Conservation (phyloP, 2,888 invertebrate genomes). For the Drosophila colorata region DNA sequence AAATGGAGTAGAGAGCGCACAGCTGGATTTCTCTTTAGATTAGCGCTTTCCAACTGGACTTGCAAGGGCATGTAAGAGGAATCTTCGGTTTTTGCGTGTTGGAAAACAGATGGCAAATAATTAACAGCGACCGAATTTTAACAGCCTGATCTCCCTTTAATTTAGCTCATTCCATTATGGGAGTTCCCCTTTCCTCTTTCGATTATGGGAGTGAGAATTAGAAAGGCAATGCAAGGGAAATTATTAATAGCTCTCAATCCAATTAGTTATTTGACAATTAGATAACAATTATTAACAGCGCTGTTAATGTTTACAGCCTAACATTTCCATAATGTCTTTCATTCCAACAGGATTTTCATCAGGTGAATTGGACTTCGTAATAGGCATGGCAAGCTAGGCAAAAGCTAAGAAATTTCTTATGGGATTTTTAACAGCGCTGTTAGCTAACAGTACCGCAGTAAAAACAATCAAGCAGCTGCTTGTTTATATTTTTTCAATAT, state of each 20-base stretch:
- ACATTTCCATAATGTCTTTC: too few species aligned
- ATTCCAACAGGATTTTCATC: too few species aligned
- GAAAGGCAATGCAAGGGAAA: not conserved
- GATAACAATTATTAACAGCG: not conserved
- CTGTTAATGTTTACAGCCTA: not conserved
- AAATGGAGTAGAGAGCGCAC: not conserved
- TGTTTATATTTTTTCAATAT: slow-evolving; percentile 17
- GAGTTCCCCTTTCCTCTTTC: too few species aligned
- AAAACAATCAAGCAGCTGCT: slow-evolving; percentile 16
- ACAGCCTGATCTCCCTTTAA: not conserved
- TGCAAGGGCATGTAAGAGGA: not conserved
- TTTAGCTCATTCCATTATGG: not conserved
- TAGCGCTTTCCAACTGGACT: not conserved
- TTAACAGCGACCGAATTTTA: not conserved
- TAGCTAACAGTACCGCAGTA: slow-evolving; percentile 8
- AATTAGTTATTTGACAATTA: not conserved
- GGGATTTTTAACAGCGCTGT: slow-evolving; percentile 13
- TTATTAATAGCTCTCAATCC: not conserved
- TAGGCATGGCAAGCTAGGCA: too few species aligned
- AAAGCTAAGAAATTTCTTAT: too few species aligned
- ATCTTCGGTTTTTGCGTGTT: too few species aligned
- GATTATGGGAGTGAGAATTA: too few species aligned
- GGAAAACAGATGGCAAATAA: not conserved
- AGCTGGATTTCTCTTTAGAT: not conserved
- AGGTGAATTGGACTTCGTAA: too few species aligned